These are phyloP conservation scores for Malurus splendens DNA, from an alignment of 2,797 vertebrate genomes.

Conservation along the genomic window DNA sequence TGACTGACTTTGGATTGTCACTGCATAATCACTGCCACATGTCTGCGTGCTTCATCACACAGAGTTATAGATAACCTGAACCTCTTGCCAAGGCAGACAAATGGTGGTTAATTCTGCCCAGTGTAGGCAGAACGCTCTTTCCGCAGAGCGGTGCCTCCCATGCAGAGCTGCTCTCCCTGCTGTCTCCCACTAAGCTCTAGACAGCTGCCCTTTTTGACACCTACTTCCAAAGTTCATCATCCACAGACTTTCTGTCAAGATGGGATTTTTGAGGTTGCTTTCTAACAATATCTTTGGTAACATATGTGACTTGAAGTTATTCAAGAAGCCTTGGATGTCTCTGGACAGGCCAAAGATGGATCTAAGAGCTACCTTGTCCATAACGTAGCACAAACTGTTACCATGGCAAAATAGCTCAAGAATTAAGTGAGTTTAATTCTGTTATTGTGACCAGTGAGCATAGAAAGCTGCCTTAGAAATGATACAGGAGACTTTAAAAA, in stretches of 20 bases:
- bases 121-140: background rate
- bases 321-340: background rate
- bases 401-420: background rate
- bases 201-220: constrained; percentile 12
- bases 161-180: constrained; percentile 12
- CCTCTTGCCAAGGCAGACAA: constrained; percentile 11
- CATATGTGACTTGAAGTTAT: background rate
- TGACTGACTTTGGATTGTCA: constrained; percentile 36
- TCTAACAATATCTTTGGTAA: background rate
- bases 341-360: background rate
- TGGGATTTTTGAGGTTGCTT: background rate
- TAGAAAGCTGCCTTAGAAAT: background rate
- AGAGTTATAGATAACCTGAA: constrained; percentile 34
- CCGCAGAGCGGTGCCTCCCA: background rate
- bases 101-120: background rate
- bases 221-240: background rate
- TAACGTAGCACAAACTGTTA: background rate
- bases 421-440: background rate
- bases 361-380: background rate
- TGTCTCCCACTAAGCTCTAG: background rate
- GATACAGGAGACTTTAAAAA: background rate
- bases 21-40: constrained; percentile 29
- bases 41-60: background rate
- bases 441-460: background rate
- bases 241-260: background rate